Conservation (phyloP, 2,888 invertebrate species). For the Sepioteuthis lessoniana region DNA sequence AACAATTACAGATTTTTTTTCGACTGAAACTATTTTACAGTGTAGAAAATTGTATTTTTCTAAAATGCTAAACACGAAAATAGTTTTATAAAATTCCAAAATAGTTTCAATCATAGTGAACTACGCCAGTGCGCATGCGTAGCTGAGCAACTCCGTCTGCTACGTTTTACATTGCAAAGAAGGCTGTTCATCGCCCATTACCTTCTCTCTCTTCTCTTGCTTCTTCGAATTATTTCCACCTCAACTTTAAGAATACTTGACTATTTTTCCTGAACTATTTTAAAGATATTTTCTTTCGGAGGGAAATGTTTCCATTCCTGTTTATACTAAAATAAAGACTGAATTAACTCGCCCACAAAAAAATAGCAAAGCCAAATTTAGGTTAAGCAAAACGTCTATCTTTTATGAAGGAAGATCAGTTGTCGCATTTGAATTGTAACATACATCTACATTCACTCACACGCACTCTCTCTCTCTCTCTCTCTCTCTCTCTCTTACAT, state of each 20-base stretch:
- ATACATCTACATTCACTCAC: background rate
- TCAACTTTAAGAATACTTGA: background rate
- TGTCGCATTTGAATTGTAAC: too few species aligned
- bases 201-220: background rate
- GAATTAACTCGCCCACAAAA: background rate
- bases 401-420: background rate
- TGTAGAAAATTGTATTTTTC: background rate
- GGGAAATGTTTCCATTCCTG: background rate
- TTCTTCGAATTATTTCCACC: background rate
- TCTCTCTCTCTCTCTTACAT: background rate
- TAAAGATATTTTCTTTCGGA: background rate
- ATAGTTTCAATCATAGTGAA: background rate
- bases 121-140: background rate
- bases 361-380: background rate
- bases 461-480: too few species aligned
- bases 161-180: background rate
- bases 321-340: background rate
- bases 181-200: background rate
- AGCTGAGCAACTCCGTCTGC: slow-evolving; percentile 6
- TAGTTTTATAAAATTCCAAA: background rate
- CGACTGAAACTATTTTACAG: background rate
- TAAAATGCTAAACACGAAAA: background rate
- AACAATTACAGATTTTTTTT: background rate
- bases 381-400: background rate
- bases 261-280: background rate